Evolutionary conservation across 2,113 vertebrate genomes (phyloP), one percentile per base, ranked within the genome.

Genomic region (Pedionomus torquatus): DNA sequence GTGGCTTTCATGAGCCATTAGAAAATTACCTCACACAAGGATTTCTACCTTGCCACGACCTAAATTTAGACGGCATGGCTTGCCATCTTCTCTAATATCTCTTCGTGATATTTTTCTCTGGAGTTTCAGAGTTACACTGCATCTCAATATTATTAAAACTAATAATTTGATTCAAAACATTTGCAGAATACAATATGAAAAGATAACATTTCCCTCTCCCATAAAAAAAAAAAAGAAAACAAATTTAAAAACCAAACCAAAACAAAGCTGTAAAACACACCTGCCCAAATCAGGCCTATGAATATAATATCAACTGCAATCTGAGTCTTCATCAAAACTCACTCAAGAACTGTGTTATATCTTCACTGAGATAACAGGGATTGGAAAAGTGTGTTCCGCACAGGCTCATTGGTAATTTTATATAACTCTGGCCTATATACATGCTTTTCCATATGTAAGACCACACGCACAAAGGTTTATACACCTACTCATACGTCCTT

Each of bases 21-120:
- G 35, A 87, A 84, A 66, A 60, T 30, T 39, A 58, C 11, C 20
- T 75, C 26, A 39, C 5, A 20, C 0, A 0, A 35, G 35, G 46
- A 26, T 5, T 85, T 39, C 17, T 31, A 15, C 20, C 52, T 81
- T 89, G 33, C 4, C 19, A 71, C 26, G 10, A 43, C 14, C 11
- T 80, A 51, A 33, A 68, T 81, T 71, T 51, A 30, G 5, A 65
- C 46, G 11, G 9, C 9, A 78, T 89, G 43, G 4, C 30, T 84
- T 87, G 55, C 6, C 11, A n/a, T n/a, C n/a, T n/a, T n/a, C n/a
- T n/a, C n/a, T n/a, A n/a, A n/a, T n/a, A n/a, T n/a, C n/a, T n/a
- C n/a, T n/a, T n/a, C n/a, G n/a, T n/a, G n/a, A n/a, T n/a, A n/a
- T n/a, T n/a, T n/a, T n/a, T n/a, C n/a, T 46, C 8, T 78, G 17